phyloP scores from a whole-genome alignment of 2,888 invertebrate genomes.

The Drosophila parthenogenetica region DNA sequence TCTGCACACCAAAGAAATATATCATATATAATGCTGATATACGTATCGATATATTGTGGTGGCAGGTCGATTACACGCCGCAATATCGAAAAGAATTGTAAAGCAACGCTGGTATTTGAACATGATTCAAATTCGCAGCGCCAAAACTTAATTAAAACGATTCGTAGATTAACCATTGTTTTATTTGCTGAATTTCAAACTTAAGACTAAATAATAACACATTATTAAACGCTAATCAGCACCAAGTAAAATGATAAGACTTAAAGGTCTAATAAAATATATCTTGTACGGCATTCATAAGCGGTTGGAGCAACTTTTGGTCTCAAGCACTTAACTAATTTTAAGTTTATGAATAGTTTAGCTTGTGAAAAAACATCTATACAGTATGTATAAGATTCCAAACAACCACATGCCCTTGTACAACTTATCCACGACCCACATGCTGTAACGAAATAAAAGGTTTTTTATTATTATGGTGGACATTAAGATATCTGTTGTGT shows the following conservation, averaged over 20 bases:
- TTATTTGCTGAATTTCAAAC: constrained; percentile 51
- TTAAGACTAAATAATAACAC: constrained; percentile 27
- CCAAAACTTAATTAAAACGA: neutral
- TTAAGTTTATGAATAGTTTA: constrained; percentile 35
- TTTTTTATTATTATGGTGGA: neutral
- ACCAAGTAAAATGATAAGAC: constrained; percentile 56
- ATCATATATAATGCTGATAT: neutral
- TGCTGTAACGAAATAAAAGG: constrained; percentile 87
- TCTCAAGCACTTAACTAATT: constrained; percentile 70
- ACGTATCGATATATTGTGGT: constrained; percentile 42
- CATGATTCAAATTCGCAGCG: neutral
- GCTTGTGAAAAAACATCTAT: constrained; percentile 74
- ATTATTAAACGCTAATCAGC: constrained; percentile 52
- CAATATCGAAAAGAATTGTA: constrained; percentile 20
- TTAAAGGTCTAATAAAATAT: constrained; percentile 39
- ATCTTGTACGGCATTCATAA: constrained; percentile 45
- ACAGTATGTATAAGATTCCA: constrained; percentile 86
- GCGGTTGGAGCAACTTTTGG: constrained; percentile 59
- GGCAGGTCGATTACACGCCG: neutral
- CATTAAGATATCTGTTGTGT: neutral
- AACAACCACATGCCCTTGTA: constrained; percentile 89
- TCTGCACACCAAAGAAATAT: constrained; percentile 31
- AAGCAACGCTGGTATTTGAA: neutral
- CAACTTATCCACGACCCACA: constrained; percentile 93
- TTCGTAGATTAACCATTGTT: constrained; percentile 23